Conservation (phyloP, 2,113 vertebrate species). For the Marcusenius ussheri region DNA sequence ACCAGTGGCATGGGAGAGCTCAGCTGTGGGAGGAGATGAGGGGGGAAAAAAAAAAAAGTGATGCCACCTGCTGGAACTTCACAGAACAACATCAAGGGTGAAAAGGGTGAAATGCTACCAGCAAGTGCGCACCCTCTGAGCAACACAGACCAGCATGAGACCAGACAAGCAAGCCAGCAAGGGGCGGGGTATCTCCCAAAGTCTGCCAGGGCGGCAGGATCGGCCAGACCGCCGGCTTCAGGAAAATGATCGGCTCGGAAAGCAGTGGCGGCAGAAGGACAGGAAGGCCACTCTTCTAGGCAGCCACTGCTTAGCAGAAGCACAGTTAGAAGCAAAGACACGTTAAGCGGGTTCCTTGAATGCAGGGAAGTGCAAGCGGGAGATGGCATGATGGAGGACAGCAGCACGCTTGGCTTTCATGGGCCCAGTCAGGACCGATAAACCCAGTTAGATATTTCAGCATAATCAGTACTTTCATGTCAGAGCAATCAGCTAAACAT, state of each 20-base stretch:
- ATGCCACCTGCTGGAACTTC: neutral
- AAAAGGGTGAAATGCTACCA: neutral
- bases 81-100: neutral
- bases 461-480: neutral
- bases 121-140: neutral
- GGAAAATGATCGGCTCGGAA: neutral
- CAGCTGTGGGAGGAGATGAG: slow-evolving; percentile 55
- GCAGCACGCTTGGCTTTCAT: neutral
- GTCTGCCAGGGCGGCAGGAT: neutral
- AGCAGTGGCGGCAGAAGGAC: neutral
- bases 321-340: neutral
- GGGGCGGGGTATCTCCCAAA: neutral
- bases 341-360: neutral
- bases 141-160: neutral
- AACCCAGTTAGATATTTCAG: neutral
- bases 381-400: neutral
- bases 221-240: neutral
- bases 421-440: neutral
- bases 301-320: neutral
- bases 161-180: neutral
- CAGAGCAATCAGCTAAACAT: too few relatives aligned
- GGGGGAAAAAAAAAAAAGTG: neutral
- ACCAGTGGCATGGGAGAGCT: slow-evolving; percentile 72
- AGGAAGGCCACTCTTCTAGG: too few relatives aligned
- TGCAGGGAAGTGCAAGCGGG: neutral